phyloP scores from a whole-genome alignment of 2,797 vertebrate genomes.

The Pristis pectinata region DNA sequence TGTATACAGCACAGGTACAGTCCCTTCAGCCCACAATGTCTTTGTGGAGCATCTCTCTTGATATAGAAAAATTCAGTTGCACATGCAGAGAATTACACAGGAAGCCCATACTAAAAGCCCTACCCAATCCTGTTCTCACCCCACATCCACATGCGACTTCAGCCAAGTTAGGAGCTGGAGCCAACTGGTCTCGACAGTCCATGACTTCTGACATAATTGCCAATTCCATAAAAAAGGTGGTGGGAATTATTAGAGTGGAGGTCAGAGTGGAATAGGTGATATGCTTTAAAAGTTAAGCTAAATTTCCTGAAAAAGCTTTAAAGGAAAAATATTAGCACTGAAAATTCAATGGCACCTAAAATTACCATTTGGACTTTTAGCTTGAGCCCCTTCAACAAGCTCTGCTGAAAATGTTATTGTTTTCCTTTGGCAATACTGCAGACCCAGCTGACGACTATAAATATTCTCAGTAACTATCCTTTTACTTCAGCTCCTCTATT shows the following conservation, averaged over 20 bases:
- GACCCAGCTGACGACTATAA: not conserved
- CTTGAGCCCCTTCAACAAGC: not conserved
- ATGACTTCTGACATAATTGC: not conserved
- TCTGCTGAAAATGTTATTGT: not conserved
- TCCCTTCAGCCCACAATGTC: no score
- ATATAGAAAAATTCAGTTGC: not conserved
- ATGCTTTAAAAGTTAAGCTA: not conserved
- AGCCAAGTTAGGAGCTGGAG: not conserved
- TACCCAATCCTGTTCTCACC: not conserved
- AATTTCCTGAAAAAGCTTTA: not conserved
- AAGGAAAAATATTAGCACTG: not conserved
- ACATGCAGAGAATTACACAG: not conserved
- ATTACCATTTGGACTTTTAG: not conserved
- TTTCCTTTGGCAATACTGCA: not conserved
- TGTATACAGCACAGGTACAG: no score
- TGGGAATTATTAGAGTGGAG: no score
- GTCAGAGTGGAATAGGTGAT: not conserved
- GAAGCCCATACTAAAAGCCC: not conserved
- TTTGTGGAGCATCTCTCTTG: not conserved
- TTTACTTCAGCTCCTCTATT: not conserved
- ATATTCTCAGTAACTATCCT: not conserved
- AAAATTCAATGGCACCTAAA: not conserved
- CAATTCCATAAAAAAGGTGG: no score
- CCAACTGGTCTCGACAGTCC: not conserved
- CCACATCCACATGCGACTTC: not conserved